phyloP scores from a whole-genome alignment of 2,888 invertebrate genomes.

The Abscondita cerata region DNA sequence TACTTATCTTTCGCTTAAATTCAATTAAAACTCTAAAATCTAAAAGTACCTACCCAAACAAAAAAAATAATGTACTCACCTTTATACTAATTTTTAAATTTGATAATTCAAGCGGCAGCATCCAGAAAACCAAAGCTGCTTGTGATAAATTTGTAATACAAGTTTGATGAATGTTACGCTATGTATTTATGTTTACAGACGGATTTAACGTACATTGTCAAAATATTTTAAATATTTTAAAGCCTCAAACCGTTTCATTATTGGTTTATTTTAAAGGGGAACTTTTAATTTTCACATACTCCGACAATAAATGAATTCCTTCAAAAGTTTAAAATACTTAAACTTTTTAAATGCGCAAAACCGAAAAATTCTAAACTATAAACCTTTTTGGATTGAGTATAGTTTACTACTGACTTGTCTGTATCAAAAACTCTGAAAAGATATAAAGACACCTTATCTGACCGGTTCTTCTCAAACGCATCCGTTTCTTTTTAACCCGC shows the following conservation, averaged over 20 bases:
- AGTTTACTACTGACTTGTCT: slow-evolving; percentile 49
- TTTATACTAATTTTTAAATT: background rate
- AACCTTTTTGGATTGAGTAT: slow-evolving; percentile 24
- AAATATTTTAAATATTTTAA: slow-evolving; percentile 38
- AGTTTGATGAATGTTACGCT: slow-evolving; percentile 33
- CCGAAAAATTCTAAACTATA: background rate
- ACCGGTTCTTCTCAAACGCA: slow-evolving; percentile 52
- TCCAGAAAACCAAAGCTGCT: slow-evolving; percentile 11
- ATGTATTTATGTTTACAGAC: slow-evolving; percentile 34
- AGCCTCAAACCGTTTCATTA: slow-evolving; percentile 23
- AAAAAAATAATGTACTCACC: too few relatives aligned
- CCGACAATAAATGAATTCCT: slow-evolving; percentile 12
- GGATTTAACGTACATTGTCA: slow-evolving; percentile 38
- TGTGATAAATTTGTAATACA: slow-evolving; percentile 32
- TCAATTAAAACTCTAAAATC: too few relatives aligned
- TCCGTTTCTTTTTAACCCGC: slow-evolving; percentile 18
- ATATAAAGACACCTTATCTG: slow-evolving; percentile 50
- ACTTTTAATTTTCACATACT: slow-evolving; percentile 20
- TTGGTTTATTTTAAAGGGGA: slow-evolving; percentile 28
- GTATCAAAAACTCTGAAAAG: slow-evolving; percentile 39
- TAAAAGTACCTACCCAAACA: too few relatives aligned
- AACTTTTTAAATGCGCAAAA: background rate
- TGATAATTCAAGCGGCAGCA: background rate
- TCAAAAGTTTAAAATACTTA: slow-evolving; percentile 14
- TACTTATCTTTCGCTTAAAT: slow-evolving; percentile 4